A percentile compares a stretch with the other conserved stretches of the same genome.
Evolutionary conservation across 2,797 vertebrate genomes (phyloP).

Genomic region (Hoplostethus atlanticus): DNA sequence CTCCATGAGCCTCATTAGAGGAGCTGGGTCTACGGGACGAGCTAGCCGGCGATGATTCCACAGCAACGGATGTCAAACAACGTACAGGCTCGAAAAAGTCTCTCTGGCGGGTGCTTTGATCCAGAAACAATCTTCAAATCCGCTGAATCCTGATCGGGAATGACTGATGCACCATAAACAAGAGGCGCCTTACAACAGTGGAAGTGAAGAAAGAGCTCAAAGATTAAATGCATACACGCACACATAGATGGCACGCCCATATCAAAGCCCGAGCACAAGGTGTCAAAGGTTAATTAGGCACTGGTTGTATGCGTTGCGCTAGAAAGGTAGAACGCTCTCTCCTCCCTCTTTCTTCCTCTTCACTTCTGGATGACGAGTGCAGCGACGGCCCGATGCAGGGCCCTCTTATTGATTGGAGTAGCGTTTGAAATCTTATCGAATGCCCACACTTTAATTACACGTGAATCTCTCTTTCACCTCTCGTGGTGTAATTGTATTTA

Average conservation of each 20-base stretch:
- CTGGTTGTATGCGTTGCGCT: background rate
- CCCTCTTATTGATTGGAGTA: conserved; percentile 11
- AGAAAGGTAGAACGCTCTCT: background rate
- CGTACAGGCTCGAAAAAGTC: background rate
- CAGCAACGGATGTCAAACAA: background rate
- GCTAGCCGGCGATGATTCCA: background rate
- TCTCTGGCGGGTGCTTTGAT: background rate
- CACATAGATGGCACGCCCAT: background rate
- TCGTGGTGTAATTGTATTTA: background rate
- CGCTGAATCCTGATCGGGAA: background rate
- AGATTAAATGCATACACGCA: background rate
- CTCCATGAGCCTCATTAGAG: background rate
- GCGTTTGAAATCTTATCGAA: conserved; percentile 1
- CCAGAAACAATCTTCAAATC: background rate
- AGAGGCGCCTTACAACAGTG: background rate
- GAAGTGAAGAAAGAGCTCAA: conserved; percentile 1
- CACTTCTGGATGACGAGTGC: conserved; percentile 2
- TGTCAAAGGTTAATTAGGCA: conserved; percentile 2
- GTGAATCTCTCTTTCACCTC: background rate
- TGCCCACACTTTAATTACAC: conserved; percentile 8
- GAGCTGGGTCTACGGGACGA: background rate
- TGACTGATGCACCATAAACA: no score
- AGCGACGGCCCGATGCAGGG: background rate
- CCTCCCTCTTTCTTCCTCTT: background rate
- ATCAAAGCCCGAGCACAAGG: background rate